A percentile compares a stretch with the other conserved stretches of the same genome.
These are phyloP conservation scores for Myrmecobius fasciatus DNA, from an alignment of 2,113 vertebrate genomes.

Conservation along the genomic window DNA sequence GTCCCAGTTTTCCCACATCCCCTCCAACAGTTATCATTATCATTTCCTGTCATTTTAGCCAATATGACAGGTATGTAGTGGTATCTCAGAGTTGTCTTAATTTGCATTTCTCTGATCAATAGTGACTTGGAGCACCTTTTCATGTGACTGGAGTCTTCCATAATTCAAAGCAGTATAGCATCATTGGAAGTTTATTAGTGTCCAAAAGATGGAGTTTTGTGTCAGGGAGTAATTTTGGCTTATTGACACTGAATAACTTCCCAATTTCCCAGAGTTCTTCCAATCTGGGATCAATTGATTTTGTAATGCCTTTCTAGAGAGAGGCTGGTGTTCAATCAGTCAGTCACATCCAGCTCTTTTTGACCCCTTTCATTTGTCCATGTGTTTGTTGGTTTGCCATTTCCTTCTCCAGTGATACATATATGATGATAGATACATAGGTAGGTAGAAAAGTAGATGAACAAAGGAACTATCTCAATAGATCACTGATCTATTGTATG, in stretches of 20 bases:
- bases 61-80: too few relatives aligned
- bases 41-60: too few relatives aligned
- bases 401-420: neutral
- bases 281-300: neutral
- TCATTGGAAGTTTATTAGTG: neutral
- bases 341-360: neutral
- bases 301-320: neutral
- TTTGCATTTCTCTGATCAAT: too few relatives aligned
- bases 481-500: neutral
- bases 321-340: neutral
- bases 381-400: neutral
- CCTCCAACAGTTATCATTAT: too few relatives aligned
- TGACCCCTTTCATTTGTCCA: neutral
- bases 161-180: neutral
- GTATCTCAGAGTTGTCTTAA: too few relatives aligned
- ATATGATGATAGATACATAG: neutral
- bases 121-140: too few relatives aligned
- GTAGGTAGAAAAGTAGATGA: too few relatives aligned
- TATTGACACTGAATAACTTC: neutral
- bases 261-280: neutral
- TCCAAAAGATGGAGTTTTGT: neutral
- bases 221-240: neutral
- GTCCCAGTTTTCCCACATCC: too few relatives aligned
- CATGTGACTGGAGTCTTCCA: neutral
- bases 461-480: neutral